Percentiles rank a stretch among this genome's conserved stretches.
These are phyloP conservation scores for Phataginus tetradactyla DNA, from an alignment of 2,797 vertebrate genomes.

Conservation along the genomic window DNA sequence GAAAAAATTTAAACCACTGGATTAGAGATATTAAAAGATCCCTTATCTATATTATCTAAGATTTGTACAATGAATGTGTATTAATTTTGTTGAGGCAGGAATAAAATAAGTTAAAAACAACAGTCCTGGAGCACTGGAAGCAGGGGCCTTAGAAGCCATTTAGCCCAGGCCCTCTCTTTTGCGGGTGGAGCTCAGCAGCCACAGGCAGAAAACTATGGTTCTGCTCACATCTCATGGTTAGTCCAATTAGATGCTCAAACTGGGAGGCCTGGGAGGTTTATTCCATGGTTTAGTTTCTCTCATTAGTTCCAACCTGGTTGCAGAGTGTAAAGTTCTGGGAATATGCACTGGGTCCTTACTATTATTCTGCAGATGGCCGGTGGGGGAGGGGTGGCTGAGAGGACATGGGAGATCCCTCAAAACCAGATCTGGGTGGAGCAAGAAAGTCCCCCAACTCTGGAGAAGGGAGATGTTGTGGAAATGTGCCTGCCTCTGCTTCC, in stretches of 20 bases:
- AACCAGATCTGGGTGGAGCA: background rate
- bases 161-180: background rate
- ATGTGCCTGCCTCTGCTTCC: background rate
- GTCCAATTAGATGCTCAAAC: background rate
- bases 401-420: background rate
- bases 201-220: rapidly evolving
- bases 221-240: background rate
- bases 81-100: conserved; percentile 2
- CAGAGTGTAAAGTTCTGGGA: background rate
- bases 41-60: background rate
- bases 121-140: background rate
- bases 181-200: rapidly evolving
- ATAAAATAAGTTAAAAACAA: background rate
- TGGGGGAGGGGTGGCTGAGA: background rate
- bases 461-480: background rate
- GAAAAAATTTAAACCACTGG: background rate
- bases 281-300: background rate
- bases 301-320: rapidly evolving
- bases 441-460: background rate
- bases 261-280: background rate
- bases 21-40: background rate
- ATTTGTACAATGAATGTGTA: background rate
- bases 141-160: background rate
- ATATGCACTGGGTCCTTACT: background rate
- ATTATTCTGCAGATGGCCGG: background rate